These are phyloP conservation scores for Intellagama lesueurii DNA, from an alignment of 2,797 vertebrate species.

Conservation along the genomic window DNA sequence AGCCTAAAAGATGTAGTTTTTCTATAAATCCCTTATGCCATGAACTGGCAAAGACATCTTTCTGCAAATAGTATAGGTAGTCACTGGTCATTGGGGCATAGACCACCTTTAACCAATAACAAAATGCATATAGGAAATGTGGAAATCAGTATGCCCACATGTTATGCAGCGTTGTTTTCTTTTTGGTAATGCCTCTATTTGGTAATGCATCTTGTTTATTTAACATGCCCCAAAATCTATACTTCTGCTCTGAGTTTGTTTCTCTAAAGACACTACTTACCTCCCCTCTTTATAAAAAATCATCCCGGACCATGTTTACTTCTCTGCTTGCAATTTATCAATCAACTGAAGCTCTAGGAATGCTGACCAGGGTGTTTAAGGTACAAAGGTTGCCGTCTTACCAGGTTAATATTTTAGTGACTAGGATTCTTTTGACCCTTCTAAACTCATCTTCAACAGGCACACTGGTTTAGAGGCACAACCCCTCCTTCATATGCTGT, in stretches of 20 bases:
- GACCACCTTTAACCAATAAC: too few species aligned
- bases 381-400: constrained; percentile 29
- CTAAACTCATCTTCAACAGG: background rate
- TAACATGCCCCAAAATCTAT: background rate
- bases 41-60: too few species aligned
- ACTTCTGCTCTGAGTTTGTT: background rate
- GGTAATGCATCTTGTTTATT: background rate
- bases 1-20: too few species aligned
- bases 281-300: background rate
- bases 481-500: background rate
- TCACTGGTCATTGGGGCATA: too few species aligned
- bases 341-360: constrained; percentile 4
- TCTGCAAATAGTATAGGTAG: too few species aligned
- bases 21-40: too few species aligned
- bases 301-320: background rate
- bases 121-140: background rate
- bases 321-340: background rate
- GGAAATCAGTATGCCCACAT: background rate
- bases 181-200: background rate
- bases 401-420: constrained; percentile 40
- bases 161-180: background rate
- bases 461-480: background rate
- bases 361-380: background rate
- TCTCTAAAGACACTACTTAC: background rate
- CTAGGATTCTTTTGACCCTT: constrained; percentile 10